Base-by-base conservation (phyloP, 2,797 vertebrate genomes). In the Melanogrammus aeglefinus region DNA sequence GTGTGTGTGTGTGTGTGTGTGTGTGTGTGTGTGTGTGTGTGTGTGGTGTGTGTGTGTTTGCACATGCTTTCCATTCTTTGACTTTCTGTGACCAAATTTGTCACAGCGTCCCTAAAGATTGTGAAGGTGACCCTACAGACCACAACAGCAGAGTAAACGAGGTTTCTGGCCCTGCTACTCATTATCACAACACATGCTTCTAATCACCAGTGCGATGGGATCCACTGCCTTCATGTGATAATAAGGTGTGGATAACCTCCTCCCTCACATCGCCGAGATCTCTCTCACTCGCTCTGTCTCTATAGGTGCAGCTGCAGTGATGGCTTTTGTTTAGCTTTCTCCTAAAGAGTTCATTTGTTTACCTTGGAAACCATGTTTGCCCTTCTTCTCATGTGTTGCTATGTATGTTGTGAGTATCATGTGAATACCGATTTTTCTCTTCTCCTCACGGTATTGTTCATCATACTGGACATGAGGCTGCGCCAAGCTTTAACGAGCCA, bases 191-290 rank as follows among this genome's bases (percentile, higher is more conserved):
- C 72, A 75, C 29, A 70, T 79, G 75, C 13, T 72, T 76, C 73
- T 69, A n/a, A 70, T 81, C 47, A 10, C 27, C 39, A 2, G 31
- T 41, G 29, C 70, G 70, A 24, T 51, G 31, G 66, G 24, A 21
- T 21, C 39, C 74, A 72, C 76, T 18, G 16, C 71, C 74, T 38
- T 74, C 74, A 77, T 77, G 75, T 70, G 79, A 77, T 80, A 80
- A 80, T 77, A 80, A 77, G 51, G 72, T 77, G 72, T 24, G 73
- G 75, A 80, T 74, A 77, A 44, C 41, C 13, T 44, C 36, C 41
- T 80, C 57, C 72, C 21, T 16, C 12, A 69, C n/a, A 31, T 21
- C 71, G 33, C 78, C 16, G 12, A 44, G 41, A 9, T 33, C 35
- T 36, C 21, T 14, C 18, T 66, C 63, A 0, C 6, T 66, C 63